Base-by-base conservation (phyloP, 2,797 vertebrate species). In the Labroides dimidiatus region DNA sequence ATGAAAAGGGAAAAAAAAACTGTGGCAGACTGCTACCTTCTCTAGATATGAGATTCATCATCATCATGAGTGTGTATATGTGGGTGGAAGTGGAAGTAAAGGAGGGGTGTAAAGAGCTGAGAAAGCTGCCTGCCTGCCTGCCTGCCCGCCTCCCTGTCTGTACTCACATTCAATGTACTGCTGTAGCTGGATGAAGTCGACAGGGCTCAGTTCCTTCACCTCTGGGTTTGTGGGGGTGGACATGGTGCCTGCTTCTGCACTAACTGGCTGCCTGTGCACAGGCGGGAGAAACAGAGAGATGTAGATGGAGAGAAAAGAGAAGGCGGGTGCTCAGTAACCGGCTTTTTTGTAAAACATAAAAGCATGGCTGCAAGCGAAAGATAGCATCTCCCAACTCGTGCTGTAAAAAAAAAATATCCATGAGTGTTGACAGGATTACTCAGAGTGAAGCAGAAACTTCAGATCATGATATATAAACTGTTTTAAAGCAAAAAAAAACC, bases 111-210 rank as follows among this genome's bases (percentile, higher is more conserved):
- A 77, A 75, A 87, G 85, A 69, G 52, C 78, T 75, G 84, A 82
- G 90, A 82, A 86, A 78, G 72, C n/a, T n/a, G n/a, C n/a, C 76
- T 51, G 85, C 67, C 64, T 45, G 64, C 37, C 37, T 4, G 37
- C 75, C 80, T 20, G 68, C 72, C 72, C 64, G 77, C 78, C 77
- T 49, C 67, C 56, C 70, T 50, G 79, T 69, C 82, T 74, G 73
- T 83, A 96, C 96, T 97, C 92, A 98, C 96, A 97, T 81, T 98
- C 96, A 68, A 97, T 95, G 91, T 96, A 98, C 85, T 96, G 95
- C 85, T 97, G 96, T 69, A 98, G 95, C 91, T 96, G 96, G 86
- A 95, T 96, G 64, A 98, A 97, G 90, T 97, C 95, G 82, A 93
- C 92, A 10, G 96, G 95, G 92, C 94, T 96, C 80, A 98, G 94